A percentile compares a stretch with the other conserved stretches of the same genome.
Conservation (phyloP, 2,888 invertebrate genomes). For the Reticulitermes lucifugus region DNA sequence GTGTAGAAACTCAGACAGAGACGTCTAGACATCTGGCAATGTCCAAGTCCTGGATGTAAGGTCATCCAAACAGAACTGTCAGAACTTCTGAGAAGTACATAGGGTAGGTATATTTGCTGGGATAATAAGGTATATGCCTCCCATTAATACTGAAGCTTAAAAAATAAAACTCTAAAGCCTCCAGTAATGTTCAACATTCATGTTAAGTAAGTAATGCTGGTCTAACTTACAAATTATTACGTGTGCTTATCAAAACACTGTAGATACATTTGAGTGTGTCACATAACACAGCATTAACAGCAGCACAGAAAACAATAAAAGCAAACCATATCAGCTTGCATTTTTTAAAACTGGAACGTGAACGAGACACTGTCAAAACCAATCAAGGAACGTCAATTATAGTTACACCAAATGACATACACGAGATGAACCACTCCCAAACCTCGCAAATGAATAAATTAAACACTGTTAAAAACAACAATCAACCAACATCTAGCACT, state of each 20-base stretch:
- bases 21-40: neutral
- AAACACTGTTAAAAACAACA: constrained; percentile 28
- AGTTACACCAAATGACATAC: constrained; percentile 42
- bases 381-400: constrained; percentile 38
- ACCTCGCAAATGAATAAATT: constrained; percentile 18
- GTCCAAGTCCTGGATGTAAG: neutral
- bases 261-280: neutral
- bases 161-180: neutral
- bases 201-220: neutral
- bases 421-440: constrained; percentile 47
- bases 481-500: constrained; percentile 53
- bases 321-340: neutral
- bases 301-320: neutral
- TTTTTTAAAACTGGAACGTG: neutral
- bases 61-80: neutral
- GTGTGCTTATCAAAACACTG: neutral
- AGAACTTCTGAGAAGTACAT: neutral
- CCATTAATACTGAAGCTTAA: neutral
- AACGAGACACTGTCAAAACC: neutral
- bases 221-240: neutral
- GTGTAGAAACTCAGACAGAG: neutral
- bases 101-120: neutral
- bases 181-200: neutral
- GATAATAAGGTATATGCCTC: neutral
- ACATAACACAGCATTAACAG: neutral